A percentile compares a stretch with the other conserved stretches of the same genome.
Conservation (phyloP, 1,140 invertebrate species). For the Oreohelix idahoensis region DNA sequence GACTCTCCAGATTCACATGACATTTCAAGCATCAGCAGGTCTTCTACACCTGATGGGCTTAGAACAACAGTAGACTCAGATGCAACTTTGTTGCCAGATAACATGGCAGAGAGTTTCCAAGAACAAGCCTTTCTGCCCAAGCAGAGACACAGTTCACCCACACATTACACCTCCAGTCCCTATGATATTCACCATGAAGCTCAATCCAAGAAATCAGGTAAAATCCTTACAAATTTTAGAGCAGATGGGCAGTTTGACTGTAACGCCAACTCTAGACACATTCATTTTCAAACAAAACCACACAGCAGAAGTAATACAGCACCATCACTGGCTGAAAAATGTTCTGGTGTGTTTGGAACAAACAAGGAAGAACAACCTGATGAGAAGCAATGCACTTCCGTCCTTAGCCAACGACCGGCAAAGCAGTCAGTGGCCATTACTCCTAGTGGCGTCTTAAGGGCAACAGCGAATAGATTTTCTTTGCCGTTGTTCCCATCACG, state of each 20-base stretch:
- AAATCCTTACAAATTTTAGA: not conserved
- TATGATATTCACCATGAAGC: constrained; percentile 3
- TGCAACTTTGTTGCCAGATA: constrained; percentile 25
- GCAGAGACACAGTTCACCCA: constrained; percentile 11
- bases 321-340: not conserved
- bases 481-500: no score
- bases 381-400: constrained; percentile 41
- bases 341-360: not conserved
- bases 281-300: not conserved
- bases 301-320: not conserved
- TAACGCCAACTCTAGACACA: not conserved
- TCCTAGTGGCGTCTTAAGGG: no score
- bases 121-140: not conserved
- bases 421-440: no score
- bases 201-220: not conserved
- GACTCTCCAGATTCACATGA: constrained; percentile 41
- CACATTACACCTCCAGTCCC: constrained; percentile 28
- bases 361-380: not conserved
- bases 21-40: constrained; percentile 52
- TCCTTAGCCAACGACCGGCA: no score
- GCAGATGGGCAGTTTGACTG: not conserved
- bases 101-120: not conserved
- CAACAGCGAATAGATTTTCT: no score
- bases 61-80: constrained; percentile 45
- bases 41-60: constrained; percentile 50